phyloP scores from a whole-genome alignment of 2,797 vertebrate species.

The Sylvia borin region DNA sequence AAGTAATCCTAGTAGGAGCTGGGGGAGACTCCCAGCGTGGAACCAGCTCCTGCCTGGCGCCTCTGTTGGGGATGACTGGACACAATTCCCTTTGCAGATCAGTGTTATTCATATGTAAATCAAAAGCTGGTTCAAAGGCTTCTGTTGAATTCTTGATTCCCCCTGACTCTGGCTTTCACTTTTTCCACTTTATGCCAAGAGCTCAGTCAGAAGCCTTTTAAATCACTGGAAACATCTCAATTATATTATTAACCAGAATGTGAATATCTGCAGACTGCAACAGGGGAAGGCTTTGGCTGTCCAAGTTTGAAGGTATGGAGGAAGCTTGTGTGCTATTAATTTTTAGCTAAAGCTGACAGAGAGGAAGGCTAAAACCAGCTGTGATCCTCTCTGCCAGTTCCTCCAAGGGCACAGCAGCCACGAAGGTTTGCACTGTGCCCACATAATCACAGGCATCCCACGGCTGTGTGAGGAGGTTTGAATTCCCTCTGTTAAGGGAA shows the following conservation, averaged over 20 bases:
- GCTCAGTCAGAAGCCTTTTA: slow-evolving; percentile 50
- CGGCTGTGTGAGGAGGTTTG: background rate
- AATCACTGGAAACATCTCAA: slow-evolving; percentile 56
- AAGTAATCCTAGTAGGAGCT: background rate
- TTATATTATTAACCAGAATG: slow-evolving; percentile 31
- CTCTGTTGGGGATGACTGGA: background rate
- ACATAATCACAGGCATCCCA: background rate
- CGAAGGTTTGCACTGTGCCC: background rate
- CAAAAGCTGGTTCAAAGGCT: slow-evolving; percentile 47
- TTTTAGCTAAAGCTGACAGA: background rate
- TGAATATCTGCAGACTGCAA: background rate
- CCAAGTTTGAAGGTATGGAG: background rate
- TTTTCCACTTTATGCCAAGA: slow-evolving; percentile 36
- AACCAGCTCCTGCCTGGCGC: background rate
- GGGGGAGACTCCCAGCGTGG: background rate
- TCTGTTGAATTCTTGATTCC: slow-evolving; percentile 55
- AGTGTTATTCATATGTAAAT: slow-evolving; percentile 53
- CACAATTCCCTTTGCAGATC: slow-evolving; percentile 33
- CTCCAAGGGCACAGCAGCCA: background rate
- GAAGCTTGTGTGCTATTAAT: background rate
- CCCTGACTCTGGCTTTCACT: slow-evolving; percentile 47
- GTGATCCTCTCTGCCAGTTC: background rate
- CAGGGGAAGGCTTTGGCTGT: background rate
- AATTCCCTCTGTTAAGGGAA: background rate
- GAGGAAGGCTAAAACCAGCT: background rate